Conservation (phyloP, 2,797 vertebrate genomes). For the Cygnus olor region DNA sequence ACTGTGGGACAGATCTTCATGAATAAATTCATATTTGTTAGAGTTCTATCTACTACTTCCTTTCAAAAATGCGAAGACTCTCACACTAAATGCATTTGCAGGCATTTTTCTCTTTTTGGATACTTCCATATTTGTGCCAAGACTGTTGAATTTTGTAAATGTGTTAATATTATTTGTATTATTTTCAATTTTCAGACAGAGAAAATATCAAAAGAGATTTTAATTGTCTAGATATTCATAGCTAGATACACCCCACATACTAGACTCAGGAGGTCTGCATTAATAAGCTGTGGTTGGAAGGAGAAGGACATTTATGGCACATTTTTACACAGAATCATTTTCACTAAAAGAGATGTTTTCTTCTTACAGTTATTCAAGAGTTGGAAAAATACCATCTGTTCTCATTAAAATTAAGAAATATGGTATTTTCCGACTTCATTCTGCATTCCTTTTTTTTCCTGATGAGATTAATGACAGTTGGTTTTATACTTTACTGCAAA, state of each 20-base stretch:
- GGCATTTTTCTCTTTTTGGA: not conserved
- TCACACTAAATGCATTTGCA: accelerated
- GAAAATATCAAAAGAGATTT: not conserved
- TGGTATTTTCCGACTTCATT: not conserved
- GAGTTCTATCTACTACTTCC: not conserved
- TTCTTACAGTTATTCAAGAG: not conserved
- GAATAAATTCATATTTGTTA: not conserved
- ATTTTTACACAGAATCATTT: conserved; percentile 4
- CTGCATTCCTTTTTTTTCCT: not conserved
- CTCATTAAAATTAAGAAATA: conserved; percentile 2
- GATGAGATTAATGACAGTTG: not conserved
- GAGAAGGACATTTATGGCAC: not conserved
- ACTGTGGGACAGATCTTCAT: accelerated
- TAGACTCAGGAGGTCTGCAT: not conserved
- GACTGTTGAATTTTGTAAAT: not conserved
- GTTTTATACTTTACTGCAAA: not conserved
- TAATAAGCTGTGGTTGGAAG: not conserved
- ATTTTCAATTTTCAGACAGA: not conserved
- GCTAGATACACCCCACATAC: not conserved
- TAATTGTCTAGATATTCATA: not conserved
- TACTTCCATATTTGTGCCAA: not conserved
- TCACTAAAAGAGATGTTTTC: not conserved
- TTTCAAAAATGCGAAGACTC: not conserved
- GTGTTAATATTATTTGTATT: not conserved
- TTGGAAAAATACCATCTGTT: conserved; percentile 7